phyloP scores from a whole-genome alignment of 2,888 invertebrate species.

The Pelosia muscerda region DNA sequence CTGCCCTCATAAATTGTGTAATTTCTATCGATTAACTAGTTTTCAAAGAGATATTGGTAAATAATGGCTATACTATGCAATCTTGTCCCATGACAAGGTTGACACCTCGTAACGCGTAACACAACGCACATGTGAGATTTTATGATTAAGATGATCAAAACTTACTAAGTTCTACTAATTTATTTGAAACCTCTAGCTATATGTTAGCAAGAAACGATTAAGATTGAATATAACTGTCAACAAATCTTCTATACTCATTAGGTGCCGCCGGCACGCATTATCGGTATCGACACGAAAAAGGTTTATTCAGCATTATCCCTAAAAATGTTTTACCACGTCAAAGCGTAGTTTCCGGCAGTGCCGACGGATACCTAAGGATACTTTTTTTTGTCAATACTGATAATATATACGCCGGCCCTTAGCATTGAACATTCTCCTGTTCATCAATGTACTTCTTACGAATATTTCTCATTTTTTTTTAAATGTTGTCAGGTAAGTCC shows the following conservation, averaged over 20 bases:
- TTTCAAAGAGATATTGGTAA: constrained; percentile 31
- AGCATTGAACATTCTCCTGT: too few species aligned
- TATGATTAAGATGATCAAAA: not conserved
- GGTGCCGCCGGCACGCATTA: too few species aligned
- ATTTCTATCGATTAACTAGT: constrained; percentile 13
- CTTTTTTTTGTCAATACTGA: too few species aligned
- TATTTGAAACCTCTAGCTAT: not conserved
- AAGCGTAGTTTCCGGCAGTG: too few species aligned
- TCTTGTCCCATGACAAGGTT: constrained; percentile 47
- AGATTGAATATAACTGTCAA: not conserved
- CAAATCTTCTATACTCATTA: not conserved
- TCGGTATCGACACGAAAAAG: too few species aligned
- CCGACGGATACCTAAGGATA: too few species aligned
- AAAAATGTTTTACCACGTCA: too few species aligned
- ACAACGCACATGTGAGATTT: constrained; percentile 2
- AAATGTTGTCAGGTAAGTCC: not conserved
- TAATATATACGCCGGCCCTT: too few species aligned
- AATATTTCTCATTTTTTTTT: not conserved
- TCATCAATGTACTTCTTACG: not conserved
- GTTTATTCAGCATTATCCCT: too few species aligned
- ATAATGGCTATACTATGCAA: constrained; percentile 44
- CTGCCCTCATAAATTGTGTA: constrained; percentile 13
- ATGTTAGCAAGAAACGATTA: not conserved
- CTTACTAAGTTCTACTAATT: not conserved
- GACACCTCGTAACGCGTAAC: constrained; percentile 29